Evolutionary conservation across 1,140 invertebrate species (phyloP), one percentile per base, ranked within the genome.

Genomic region (Drosophila bifasciata): DNA sequence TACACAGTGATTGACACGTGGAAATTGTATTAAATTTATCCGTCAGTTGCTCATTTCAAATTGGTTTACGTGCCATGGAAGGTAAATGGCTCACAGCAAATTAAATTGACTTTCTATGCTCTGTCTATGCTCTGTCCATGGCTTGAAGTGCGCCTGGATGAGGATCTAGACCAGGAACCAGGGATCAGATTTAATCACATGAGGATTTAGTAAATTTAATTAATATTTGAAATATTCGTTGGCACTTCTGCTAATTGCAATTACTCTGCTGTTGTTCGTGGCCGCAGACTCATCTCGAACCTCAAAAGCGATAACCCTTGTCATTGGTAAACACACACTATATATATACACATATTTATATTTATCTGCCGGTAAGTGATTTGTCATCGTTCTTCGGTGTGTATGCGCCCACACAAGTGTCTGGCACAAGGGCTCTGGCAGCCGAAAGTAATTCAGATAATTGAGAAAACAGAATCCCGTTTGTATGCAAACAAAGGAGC

Each of bases 91-190:
- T 79, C 70, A 71, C 80, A 76, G 67, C 80, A 85, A 85, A 85
- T 85, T 79, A 85, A 85, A 85, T 86, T 79, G 67, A 86, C 62
- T 83, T 66, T 56, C n/a, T n/a, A n/a, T n/a, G n/a, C n/a, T n/a
- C 67, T 60, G 59, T 63, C 55, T 58, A 43, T 60, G 40, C 28
- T 17, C 13, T 46, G 23, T 44, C 32, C 32, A 25, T 45, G 40
- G 17, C 16, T 23, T 7, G 39, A n/a, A 15, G 9, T 5, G n/a
- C 28, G 4, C 32, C 13, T 23, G 39, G n/a, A 44, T 16, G 8
- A 13, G 21, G 1, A 36, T 36, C 11, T 36, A 13, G 32, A 36
- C 11, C 32, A 9, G n/a, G 32, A n/a, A 25, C 23, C 23, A 25
- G 40, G 21, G 28, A 49, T 43, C 44, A 36, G 49, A 55, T 72